These are phyloP conservation scores for Rousettus madagascariensis DNA, from an alignment of 2,797 vertebrate genomes.

Conservation along the genomic window DNA sequence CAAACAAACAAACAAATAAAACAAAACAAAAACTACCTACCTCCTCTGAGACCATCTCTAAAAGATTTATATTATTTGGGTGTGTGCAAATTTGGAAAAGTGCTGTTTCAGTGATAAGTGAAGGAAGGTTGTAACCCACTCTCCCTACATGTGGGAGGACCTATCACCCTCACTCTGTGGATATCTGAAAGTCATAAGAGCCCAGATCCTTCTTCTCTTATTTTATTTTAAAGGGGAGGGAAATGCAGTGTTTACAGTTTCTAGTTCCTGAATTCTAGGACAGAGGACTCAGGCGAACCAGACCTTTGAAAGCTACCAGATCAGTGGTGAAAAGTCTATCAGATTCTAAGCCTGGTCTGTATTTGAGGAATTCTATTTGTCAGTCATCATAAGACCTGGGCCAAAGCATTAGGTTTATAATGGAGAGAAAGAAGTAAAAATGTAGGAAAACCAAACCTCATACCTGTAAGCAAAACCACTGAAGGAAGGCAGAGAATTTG, in stretches of 20 bases:
- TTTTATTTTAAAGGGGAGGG: not conserved
- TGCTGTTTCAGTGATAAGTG: not conserved
- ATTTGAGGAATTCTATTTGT: slow-evolving; percentile 27
- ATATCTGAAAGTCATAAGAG: not conserved
- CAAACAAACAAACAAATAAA: too few species aligned
- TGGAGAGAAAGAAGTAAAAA: not conserved
- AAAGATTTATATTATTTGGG: not conserved
- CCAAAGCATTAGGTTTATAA: not conserved
- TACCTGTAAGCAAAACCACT: not conserved
- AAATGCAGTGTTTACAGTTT: slow-evolving; percentile 29
- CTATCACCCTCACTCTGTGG: not conserved
- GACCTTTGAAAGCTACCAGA: slow-evolving; percentile 13
- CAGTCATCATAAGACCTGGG: not conserved
- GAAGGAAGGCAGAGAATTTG: not conserved
- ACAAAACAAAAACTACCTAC: not conserved
- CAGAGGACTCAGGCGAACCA: not conserved
- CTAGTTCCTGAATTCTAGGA: not conserved
- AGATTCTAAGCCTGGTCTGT: slow-evolving; percentile 7
- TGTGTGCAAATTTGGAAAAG: not conserved
- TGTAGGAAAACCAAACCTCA: not conserved
- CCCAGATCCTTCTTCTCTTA: not conserved
- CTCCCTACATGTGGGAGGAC: too few species aligned
- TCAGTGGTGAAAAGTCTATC: not conserved
- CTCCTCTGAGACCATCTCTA: not conserved
- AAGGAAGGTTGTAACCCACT: not conserved